Percentiles rank a stretch among this genome's conserved stretches.
Evolutionary conservation across 1,140 invertebrate genomes (phyloP).

Genomic region (Parasteatoda tepidariorum): DNA sequence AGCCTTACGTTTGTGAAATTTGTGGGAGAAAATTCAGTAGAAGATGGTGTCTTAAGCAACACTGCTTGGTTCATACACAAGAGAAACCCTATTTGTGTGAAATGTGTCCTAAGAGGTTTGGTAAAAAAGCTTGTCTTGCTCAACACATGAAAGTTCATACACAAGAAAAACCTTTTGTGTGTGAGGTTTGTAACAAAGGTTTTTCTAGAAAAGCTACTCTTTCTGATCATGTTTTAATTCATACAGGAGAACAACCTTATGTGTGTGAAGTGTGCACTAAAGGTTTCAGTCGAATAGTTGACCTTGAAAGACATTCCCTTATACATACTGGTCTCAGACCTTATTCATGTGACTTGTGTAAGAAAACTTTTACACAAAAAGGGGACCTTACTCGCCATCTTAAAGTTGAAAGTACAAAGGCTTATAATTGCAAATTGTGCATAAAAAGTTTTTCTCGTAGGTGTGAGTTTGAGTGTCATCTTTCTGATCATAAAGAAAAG

Average conservation of each 20-base stretch:
- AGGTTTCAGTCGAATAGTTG: not conserved
- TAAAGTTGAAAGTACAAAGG: no score
- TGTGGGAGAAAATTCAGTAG: conserved; percentile 20
- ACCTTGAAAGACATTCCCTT: not conserved
- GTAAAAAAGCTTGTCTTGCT: conserved; percentile 89
- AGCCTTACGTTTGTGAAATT: not conserved
- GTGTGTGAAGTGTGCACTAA: not conserved
- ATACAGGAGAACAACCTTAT: not conserved
- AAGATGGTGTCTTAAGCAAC: conserved; percentile 62
- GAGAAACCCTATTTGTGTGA: conserved; percentile 54
- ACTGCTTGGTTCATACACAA: conserved; percentile 62
- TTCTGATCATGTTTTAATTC: not conserved
- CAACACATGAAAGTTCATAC: conserved; percentile 91
- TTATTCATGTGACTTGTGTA: not conserved
- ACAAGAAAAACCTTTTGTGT: conserved; percentile 91
- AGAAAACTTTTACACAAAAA: no score
- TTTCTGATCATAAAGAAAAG: no score
- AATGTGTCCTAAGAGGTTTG: conserved; percentile 82
- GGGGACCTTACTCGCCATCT: no score
- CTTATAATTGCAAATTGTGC: no score
- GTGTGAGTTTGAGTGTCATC: no score
- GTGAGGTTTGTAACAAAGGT: conserved; percentile 80
- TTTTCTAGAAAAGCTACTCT: conserved; percentile 66
- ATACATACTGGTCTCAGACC: not conserved
- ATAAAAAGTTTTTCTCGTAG: no score